A percentile compares a stretch with the other conserved stretches of the same genome.
Conservation (phyloP, 2,888 invertebrate species). For the Willowsia nigromaculata region DNA sequence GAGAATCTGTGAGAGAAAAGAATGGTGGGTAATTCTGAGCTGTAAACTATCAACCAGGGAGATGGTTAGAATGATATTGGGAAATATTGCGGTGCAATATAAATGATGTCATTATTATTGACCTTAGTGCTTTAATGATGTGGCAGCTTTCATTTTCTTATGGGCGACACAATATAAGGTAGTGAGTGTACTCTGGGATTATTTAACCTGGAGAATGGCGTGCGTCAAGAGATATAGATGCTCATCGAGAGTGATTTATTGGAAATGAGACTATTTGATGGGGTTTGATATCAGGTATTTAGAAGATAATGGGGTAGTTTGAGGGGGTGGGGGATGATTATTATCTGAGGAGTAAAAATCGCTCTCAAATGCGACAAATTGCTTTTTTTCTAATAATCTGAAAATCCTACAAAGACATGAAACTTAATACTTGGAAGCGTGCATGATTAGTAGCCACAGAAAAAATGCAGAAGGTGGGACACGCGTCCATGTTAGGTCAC, state of each 20-base stretch:
- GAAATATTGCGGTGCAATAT: constrained; percentile 59
- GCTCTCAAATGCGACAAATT: constrained; percentile 35
- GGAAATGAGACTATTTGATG: constrained; percentile 22
- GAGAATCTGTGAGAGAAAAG: background rate
- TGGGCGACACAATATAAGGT: too few species aligned
- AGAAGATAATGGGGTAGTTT: background rate
- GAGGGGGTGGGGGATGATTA: constrained; percentile 1
- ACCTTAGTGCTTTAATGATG: constrained; percentile 40
- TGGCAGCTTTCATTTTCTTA: background rate
- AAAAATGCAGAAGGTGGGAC: background rate
- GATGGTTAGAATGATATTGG: too few species aligned
- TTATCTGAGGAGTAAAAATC: too few species aligned
- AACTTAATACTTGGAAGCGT: background rate
- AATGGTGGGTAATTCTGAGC: background rate
- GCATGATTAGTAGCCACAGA: background rate
- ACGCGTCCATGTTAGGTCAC: too few species aligned
- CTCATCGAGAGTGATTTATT: constrained; percentile 54
- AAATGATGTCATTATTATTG: constrained; percentile 61
- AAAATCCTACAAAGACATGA: background rate
- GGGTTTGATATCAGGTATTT: background rate
- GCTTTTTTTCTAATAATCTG: constrained; percentile 32
- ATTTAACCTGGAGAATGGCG: constrained; percentile 27
- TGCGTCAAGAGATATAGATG: background rate
- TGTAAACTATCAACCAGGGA: constrained; percentile 39
- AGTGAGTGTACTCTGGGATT: background rate